Conservation (phyloP, 1,140 invertebrate genomes). For the Drosophila sulfurigaster region DNA sequence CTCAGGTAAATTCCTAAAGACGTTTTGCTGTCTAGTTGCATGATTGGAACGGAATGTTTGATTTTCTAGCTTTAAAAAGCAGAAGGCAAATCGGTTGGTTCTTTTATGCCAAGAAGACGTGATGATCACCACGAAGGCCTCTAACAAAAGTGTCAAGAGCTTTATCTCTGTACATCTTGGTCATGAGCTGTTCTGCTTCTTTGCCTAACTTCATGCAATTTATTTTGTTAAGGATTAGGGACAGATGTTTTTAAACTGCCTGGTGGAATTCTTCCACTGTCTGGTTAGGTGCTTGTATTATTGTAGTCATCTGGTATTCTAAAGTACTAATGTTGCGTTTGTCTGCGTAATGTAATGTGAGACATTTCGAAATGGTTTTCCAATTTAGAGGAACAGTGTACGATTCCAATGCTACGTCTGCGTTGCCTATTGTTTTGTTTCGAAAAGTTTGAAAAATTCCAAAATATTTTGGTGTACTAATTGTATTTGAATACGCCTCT, state of each 20-base stretch:
- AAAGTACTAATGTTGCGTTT: neutral
- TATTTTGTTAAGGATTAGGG: slow-evolving; percentile 1
- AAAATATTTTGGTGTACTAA: too few relatives aligned
- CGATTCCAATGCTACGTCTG: neutral
- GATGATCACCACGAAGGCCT: neutral
- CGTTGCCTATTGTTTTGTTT: neutral
- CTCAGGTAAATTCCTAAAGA: neutral
- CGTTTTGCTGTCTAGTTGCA: neutral
- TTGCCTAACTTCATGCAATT: too few relatives aligned
- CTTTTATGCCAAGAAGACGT: slow-evolving; percentile 2
- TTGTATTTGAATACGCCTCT: too few relatives aligned
- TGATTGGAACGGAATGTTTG: slow-evolving; percentile 9
- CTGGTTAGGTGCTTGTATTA: neutral
- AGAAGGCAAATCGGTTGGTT: slow-evolving; percentile 20
- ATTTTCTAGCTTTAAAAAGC: slow-evolving; percentile 43
- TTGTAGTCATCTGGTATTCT: neutral
- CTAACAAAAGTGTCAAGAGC: neutral
- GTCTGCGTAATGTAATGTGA: neutral
- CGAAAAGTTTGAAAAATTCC: too few relatives aligned
- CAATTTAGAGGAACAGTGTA: neutral
- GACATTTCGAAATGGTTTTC: neutral
- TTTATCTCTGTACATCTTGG: neutral
- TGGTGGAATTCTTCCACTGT: slow-evolving; percentile 1
- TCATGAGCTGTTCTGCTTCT: neutral
- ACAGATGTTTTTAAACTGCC: slow-evolving; percentile 2